Evolutionary conservation across 2,113 vertebrate genomes (phyloP), one percentile per base, ranked within the genome.

Genomic region (Pheucticus melanocephalus): DNA sequence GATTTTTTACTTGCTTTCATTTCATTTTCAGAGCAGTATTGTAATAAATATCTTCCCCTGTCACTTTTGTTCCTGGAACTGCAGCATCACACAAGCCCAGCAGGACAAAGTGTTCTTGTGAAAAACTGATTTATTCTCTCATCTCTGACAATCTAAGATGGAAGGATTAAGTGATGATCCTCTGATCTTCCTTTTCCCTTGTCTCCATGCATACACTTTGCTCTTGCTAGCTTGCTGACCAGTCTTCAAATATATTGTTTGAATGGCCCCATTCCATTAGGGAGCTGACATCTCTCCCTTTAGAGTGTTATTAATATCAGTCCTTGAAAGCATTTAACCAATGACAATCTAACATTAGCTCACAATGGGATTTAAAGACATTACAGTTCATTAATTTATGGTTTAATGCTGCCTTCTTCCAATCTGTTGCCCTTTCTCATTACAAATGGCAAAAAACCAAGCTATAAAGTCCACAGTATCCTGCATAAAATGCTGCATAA

Each of bases 271-370:
- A 63, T 93, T 96, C 92, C 90, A 95, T 96, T 88, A 96, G 92
- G 76, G 85, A 96, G 66, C 63, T 88, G 94, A 91, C 92, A 94
- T 90, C 51, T 60, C 60, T 92, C 15, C 6, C 82, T 95, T 96
- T 56, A 82, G 69, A 95, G 47, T 90, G 75, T 91, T 95, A 95
- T 96, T 94, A 95, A 95, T 95, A 96, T 88, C 95, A 94, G 82
- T 94, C 94, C 95, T 97, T 96, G 96, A 97, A 88, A 95, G 63
- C 69, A 80, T 95, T 96, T 95, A 95, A 95, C 87, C 94, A 95
- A 91, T 96, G 93, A 92, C 94, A 95, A 82, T 65, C 94, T 92
- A 92, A 95, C 91, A 95, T 91, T 95, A 97, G 78, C 82, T 87
- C 93, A 88, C 95, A 91, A 94, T 88, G 84, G 75, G 75, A 92